Conservation (phyloP, 2,888 invertebrate species). For the Watsonalla binaria region DNA sequence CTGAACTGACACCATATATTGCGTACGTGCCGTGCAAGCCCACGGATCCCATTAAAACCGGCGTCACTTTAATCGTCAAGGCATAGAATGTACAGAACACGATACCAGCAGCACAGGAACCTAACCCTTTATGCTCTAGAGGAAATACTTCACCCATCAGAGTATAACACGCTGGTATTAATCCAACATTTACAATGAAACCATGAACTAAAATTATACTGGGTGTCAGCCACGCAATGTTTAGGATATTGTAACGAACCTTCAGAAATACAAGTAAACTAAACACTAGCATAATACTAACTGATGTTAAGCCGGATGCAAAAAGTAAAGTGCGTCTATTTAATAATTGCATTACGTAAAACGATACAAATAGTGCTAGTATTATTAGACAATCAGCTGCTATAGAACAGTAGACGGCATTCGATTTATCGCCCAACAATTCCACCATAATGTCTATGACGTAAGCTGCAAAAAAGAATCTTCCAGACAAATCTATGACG, state of each 20-base stretch:
- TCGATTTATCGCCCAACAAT: constrained; percentile 24
- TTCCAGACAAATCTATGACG: constrained; percentile 32
- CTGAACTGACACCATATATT: constrained; percentile 26
- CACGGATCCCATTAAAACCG: constrained; percentile 28
- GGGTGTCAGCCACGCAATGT: constrained; percentile 28
- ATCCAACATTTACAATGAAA: constrained; percentile 27
- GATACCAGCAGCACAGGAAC: constrained; percentile 28
- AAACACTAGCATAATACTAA: constrained; percentile 28
- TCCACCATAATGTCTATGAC: constrained; percentile 33
- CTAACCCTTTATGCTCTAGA: constrained; percentile 36
- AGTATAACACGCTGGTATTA: constrained; percentile 31
- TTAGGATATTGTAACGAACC: constrained; percentile 8
- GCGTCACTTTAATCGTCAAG: constrained; percentile 32
- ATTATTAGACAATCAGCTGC: constrained; percentile 29
- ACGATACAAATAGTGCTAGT: constrained; percentile 24
- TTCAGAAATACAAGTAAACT: constrained; percentile 26
- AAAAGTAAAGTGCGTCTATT: constrained; percentile 35
- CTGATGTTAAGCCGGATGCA: constrained; percentile 21
- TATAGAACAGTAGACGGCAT: constrained; percentile 34
- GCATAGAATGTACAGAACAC: constrained; percentile 30
- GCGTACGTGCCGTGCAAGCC: constrained; percentile 32
- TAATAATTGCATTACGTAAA: constrained; percentile 22
- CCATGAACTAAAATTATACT: constrained; percentile 27
- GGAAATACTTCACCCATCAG: constrained; percentile 40
- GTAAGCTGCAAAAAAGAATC: constrained; percentile 36